Percentiles rank a stretch among this genome's conserved stretches.
phyloP scores from a whole-genome alignment of 2,888 invertebrate genomes.

The Pheosia gnoma region DNA sequence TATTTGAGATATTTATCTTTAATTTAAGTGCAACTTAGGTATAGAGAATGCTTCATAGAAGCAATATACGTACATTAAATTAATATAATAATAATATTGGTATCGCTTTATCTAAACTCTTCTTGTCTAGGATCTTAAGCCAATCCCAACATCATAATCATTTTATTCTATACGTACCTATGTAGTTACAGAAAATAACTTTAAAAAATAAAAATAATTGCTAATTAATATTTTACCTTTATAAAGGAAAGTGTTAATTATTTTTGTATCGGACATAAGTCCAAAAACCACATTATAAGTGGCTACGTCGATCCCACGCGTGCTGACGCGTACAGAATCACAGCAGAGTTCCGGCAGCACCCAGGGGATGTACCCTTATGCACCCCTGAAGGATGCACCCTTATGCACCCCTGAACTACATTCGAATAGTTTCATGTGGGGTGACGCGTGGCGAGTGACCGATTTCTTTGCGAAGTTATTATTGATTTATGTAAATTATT shows the following conservation, averaged over 20 bases:
- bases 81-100: no score
- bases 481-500: slow-evolving; percentile 7
- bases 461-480: slow-evolving; percentile 7
- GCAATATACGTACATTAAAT: no score
- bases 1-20: no score
- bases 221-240: no score
- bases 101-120: no score
- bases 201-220: no score
- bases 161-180: no score
- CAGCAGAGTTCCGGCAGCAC: slow-evolving; percentile 12
- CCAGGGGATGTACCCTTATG: slow-evolving; percentile 10
- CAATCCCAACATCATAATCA: no score
- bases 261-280: neutral
- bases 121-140: no score
- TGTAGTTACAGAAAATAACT: no score
- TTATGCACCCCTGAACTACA: slow-evolving; percentile 17
- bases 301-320: slow-evolving; percentile 15
- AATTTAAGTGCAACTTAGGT: no score
- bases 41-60: no score
- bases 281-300: neutral
- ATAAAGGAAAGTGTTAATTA: neutral
- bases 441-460: slow-evolving; percentile 8
- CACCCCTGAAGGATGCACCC: slow-evolving; percentile 6
- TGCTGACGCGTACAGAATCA: slow-evolving; percentile 22
- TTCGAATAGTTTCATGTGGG: slow-evolving; percentile 3